Conservation (phyloP, 2,888 invertebrate genomes). For the Aphodius granarius region DNA sequence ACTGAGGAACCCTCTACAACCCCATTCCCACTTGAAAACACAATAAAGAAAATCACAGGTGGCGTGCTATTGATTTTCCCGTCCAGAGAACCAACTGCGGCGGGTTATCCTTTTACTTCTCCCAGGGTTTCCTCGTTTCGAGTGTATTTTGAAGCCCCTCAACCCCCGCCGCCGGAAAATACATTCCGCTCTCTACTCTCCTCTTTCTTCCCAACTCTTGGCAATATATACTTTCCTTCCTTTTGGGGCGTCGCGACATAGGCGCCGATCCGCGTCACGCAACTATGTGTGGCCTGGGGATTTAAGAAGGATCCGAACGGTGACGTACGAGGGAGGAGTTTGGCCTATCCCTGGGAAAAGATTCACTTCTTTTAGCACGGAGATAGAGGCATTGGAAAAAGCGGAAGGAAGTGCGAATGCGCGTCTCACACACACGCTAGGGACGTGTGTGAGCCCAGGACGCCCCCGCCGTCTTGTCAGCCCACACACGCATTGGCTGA, state of each 20-base stretch:
- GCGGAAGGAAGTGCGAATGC: conserved; percentile 37
- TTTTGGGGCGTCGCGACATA: conserved; percentile 3
- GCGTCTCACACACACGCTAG: conserved; percentile 22
- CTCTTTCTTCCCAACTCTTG: background rate
- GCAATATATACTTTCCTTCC: background rate
- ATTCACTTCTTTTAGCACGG: background rate
- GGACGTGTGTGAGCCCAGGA: conserved; percentile 1
- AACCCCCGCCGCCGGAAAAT: background rate
- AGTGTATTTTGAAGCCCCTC: background rate
- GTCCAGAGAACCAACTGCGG: background rate
- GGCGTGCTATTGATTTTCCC: conserved; percentile 10
- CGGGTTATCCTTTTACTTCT: conserved; percentile 5
- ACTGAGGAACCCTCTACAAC: background rate
- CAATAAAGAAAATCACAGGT: conserved; percentile 13
- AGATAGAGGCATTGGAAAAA: conserved; percentile 14
- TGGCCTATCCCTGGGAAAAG: conserved; percentile 11
- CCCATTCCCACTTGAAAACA: background rate
- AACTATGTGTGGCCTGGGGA: conserved; percentile 12
- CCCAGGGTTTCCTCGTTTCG: conserved; percentile 3
- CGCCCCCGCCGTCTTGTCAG: background rate
- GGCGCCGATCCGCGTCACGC: conserved; percentile 7
- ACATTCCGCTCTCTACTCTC: background rate
- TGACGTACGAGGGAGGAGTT: conserved; percentile 9
- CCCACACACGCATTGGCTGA: background rate
- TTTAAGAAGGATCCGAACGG: conserved; percentile 1